Percentiles rank a stretch among this genome's conserved stretches.
Evolutionary conservation across 2,797 vertebrate genomes (phyloP).

Genomic region (Falco concolor): DNA sequence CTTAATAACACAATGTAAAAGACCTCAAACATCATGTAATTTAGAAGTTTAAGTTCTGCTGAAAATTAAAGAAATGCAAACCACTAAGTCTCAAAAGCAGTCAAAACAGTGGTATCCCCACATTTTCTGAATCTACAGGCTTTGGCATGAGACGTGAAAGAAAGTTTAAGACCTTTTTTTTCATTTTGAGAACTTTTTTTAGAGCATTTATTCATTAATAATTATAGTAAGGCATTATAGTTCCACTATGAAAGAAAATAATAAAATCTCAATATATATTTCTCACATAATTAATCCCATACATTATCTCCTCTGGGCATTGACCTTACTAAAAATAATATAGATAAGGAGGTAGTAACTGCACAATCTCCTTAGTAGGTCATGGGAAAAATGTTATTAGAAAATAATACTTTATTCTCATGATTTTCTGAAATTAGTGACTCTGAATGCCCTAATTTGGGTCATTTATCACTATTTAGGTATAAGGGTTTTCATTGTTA

Average conservation of each 20-base stretch:
- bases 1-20: background rate
- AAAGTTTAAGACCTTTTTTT: background rate
- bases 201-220: background rate
- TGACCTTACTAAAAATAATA: constrained; percentile 37
- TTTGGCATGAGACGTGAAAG: background rate
- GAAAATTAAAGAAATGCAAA: background rate
- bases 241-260: background rate
- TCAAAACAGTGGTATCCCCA: background rate
- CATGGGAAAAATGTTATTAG: constrained; percentile 46
- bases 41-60: background rate
- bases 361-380: background rate
- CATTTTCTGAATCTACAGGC: background rate
- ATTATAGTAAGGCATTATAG: background rate
- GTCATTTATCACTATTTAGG: background rate
- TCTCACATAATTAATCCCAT: background rate
- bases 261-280: background rate
- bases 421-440: constrained; percentile 3
- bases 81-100: background rate
- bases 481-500: background rate
- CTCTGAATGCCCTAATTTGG: background rate
- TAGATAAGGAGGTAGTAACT: constrained; percentile 31
- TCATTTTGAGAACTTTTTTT: background rate
- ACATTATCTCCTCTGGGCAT: background rate
- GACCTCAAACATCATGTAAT: background rate
- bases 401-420: background rate